phyloP scores from a whole-genome alignment of 2,797 vertebrate genomes.

The Cyprinodon diabolis region DNA sequence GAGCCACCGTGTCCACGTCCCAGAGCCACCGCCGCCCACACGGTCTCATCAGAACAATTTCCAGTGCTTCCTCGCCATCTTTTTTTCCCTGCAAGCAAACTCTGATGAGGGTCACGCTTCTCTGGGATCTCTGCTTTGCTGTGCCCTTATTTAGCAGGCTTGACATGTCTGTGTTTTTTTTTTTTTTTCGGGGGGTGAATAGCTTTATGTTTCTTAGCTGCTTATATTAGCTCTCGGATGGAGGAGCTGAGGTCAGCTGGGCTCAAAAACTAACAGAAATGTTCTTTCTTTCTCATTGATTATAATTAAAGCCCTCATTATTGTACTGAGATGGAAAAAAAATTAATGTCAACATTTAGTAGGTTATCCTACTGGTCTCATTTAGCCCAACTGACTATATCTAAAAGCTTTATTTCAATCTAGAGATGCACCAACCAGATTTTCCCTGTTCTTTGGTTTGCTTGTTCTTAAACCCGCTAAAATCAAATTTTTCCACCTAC shows the following conservation, averaged over 20 bases:
- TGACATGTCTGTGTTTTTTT: not conserved
- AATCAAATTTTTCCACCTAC: not conserved
- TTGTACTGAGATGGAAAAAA: not conserved
- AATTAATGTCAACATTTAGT: not conserved
- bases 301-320: conserved; percentile 1
- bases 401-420: not conserved
- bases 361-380: too few species aligned
- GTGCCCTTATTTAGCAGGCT: not conserved
- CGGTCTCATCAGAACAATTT: conserved; percentile 32
- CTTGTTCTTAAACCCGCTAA: not conserved
- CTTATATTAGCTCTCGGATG: conserved; percentile 46
- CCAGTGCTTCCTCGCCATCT: conserved; percentile 9
- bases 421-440: not conserved
- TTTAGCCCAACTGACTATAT: not conserved
- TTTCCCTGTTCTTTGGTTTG: not conserved
- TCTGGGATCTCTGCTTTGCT: not conserved
- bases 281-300: too few species aligned
- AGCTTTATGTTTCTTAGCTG: conserved; percentile 69
- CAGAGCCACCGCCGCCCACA: conserved; percentile 24
- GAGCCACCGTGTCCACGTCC: not conserved
- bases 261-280: conserved; percentile 14
- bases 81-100: conserved; percentile 1
- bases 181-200: conserved; percentile 35
- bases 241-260: conserved; percentile 55
- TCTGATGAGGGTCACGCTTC: conserved; percentile 4